phyloP scores from a whole-genome alignment of 2,113 vertebrate genomes.

The Oncorhynchus nerka region DNA sequence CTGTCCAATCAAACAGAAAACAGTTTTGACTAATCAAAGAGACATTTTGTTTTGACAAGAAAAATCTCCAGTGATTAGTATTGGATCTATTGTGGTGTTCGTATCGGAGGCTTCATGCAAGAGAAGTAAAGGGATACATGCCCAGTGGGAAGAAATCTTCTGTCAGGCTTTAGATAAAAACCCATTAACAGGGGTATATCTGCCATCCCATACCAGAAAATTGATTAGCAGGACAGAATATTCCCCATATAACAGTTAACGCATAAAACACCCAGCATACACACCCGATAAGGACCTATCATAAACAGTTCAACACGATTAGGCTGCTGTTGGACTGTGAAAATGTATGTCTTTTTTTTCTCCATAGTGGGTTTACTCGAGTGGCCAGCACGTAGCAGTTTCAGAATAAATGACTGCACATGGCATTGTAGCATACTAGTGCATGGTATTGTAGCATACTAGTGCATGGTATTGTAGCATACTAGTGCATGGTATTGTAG shows the following conservation, averaged over 20 bases:
- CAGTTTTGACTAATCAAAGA: no score
- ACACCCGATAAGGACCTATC: constrained; percentile 12
- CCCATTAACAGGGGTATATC: neutral
- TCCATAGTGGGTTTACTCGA: neutral
- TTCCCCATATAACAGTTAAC: neutral
- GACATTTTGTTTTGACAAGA: no score
- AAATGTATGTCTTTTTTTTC: neutral
- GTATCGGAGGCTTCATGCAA: neutral
- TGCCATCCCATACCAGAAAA: neutral
- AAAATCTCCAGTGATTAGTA: no score
- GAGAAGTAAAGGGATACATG: neutral
- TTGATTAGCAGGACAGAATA: constrained; percentile 12
- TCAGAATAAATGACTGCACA: no score
- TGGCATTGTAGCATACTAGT: no score
- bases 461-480: no score
- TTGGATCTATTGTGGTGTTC: neutral
- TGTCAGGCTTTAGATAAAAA: constrained; percentile 7
- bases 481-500: no score
- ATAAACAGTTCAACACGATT: neutral
- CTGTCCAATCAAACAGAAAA: no score
- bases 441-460: no score
- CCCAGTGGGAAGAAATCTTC: neutral
- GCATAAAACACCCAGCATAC: neutral
- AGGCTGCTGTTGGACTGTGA: neutral
- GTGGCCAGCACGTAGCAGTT: neutral